phyloP scores from a whole-genome alignment of 2,888 invertebrate genomes.

The Oegoconia quadripuncta region DNA sequence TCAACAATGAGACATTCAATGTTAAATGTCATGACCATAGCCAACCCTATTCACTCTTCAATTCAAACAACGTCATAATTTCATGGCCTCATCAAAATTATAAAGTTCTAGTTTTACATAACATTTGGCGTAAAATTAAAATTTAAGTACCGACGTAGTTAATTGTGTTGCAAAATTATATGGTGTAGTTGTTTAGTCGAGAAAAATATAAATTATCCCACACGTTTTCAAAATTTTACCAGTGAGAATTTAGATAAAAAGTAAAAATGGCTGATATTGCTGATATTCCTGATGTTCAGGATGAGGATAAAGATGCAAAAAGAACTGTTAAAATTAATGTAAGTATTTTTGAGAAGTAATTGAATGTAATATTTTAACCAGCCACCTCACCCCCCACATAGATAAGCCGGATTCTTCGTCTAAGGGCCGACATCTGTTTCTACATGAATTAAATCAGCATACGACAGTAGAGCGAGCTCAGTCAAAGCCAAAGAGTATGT shows the following conservation, averaged over 20 bases:
- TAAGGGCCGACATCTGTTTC: too few relatives aligned
- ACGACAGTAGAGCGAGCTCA: too few relatives aligned
- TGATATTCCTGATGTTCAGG: not conserved
- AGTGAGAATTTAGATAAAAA: not conserved
- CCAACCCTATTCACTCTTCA: too few relatives aligned
- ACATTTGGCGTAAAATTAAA: not conserved
- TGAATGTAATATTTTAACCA: too few relatives aligned
- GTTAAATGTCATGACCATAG: too few relatives aligned
- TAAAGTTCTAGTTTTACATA: too few relatives aligned
- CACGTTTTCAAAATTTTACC: not conserved
- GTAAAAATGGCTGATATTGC: slow-evolving; percentile 8
- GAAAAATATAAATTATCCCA: not conserved
- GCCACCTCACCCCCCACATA: too few relatives aligned
- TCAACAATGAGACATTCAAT: too few relatives aligned
- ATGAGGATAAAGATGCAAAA: slow-evolving; percentile 3
- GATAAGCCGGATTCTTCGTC: too few relatives aligned
- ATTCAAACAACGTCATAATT: too few relatives aligned
- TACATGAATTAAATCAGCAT: too few relatives aligned
- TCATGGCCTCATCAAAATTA: not conserved
- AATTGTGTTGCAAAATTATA: not conserved
- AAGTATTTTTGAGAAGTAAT: slow-evolving; percentile 12
- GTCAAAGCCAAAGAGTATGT: too few relatives aligned
- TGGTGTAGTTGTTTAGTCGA: not conserved
- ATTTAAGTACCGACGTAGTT: not conserved
- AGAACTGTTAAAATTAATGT: slow-evolving; percentile 41